Evolutionary conservation across 2,797 vertebrate genomes (phyloP).

Genomic region (Acrocephalus scirpaceus): DNA sequence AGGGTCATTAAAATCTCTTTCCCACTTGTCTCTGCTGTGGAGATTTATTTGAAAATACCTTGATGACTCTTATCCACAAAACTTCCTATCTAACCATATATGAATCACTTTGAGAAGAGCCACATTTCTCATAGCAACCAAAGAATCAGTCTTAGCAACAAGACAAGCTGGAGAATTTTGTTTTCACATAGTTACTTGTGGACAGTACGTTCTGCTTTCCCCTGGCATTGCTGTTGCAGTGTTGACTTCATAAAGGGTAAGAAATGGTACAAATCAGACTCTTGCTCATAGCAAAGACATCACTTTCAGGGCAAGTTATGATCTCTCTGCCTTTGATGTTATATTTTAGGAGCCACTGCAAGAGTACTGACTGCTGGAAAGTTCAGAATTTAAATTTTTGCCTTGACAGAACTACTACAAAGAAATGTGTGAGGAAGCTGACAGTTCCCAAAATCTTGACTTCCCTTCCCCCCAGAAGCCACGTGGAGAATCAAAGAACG

Average conservation of each 20-base stretch:
- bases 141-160: slow-evolving; percentile 59
- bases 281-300: neutral
- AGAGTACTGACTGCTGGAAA: neutral
- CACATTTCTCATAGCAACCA: slow-evolving; percentile 60
- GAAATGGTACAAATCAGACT: neutral
- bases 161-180: slow-evolving; percentile 53
- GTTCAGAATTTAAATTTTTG: neutral
- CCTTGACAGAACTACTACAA: neutral
- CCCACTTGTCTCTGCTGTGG: neutral
- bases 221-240: neutral
- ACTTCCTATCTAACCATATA: slow-evolving; percentile 34
- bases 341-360: neutral
- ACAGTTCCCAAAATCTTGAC: neutral
- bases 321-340: neutral
- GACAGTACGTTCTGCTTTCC: slow-evolving; percentile 57
- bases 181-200: slow-evolving; percentile 10
- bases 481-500: neutral
- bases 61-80: neutral
- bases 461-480: neutral
- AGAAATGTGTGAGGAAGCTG: neutral
- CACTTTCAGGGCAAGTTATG: neutral
- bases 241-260: neutral
- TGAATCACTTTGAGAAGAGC: slow-evolving; percentile 59
- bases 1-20: neutral
- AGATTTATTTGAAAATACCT: slow-evolving; percentile 25